Evolutionary conservation across 1,140 invertebrate species (phyloP).

Genomic region (Diorhabda elongata): DNA sequence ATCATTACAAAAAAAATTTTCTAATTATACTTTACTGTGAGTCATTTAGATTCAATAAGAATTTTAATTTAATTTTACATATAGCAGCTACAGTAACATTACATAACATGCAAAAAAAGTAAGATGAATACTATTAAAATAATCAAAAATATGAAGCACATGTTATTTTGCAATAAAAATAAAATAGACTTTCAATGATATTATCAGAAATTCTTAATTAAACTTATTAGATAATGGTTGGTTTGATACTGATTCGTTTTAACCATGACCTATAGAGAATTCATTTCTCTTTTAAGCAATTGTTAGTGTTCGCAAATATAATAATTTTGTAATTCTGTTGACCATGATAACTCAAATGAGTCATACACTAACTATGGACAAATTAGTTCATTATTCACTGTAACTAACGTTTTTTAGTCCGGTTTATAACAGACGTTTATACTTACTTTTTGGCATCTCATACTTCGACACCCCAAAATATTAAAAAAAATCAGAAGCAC

Average conservation of each 20-base stretch:
- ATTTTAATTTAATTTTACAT: too few relatives aligned
- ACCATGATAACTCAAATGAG: constrained; percentile 7
- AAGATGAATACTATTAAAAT: too few relatives aligned
- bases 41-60: too few relatives aligned
- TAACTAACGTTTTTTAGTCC: too few relatives aligned
- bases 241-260: background rate
- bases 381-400: background rate
- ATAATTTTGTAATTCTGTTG: background rate
- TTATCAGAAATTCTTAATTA: background rate
- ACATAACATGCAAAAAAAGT: too few relatives aligned
- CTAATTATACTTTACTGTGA: too few relatives aligned
- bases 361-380: background rate
- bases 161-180: too few relatives aligned
- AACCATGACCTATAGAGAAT: background rate
- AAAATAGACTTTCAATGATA: too few relatives aligned
- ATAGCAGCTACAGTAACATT: too few relatives aligned
- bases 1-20: too few relatives aligned
- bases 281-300: background rate
- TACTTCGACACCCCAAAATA: constrained; percentile 24
- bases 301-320: background rate
- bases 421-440: background rate
- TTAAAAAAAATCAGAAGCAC: constrained; percentile 9
- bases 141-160: too few relatives aligned
- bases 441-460: constrained; percentile 35
- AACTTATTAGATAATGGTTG: background rate